Evolutionary conservation across 2,888 invertebrate genomes (phyloP), one percentile per base, ranked within the genome.

Genomic region (Cheilosia grossa): DNA sequence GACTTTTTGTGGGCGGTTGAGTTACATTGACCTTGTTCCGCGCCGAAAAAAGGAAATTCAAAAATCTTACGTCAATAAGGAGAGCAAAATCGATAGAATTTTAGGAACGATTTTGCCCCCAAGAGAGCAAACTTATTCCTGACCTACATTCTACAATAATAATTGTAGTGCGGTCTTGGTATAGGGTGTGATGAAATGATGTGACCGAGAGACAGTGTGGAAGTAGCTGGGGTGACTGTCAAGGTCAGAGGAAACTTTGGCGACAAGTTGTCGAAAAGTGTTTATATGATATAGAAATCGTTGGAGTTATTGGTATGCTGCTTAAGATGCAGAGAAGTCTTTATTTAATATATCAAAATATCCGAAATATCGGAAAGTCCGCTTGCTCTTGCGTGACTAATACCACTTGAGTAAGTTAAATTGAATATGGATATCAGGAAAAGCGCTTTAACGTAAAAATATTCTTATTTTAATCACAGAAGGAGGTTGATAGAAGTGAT

Each of bases 111-210:
- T 64, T 49, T 37, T 33, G 21, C 4, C 21, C 49, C 19, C 9
- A 33, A 42, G 2, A 42, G n/a, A 44, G 59, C n/a, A 33, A 49
- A 21, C 33, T 24, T 24, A 53, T 66, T 66, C 66, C 54, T 67
- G 66, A 67, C 66, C 66, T 67, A 67, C 66, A 66, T 67, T 54
- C 42, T 53, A 40, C 53, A 53, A 33, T 63, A 66, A 17, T 40
- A 40, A 33, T 63, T 63, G 33, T 33, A 4, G 40, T 53, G 24
- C 21, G 1, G 4, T 17, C 15, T 9, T 13, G 10, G 13, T 37
- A 13, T 10, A 10, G 37, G 21, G 21, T 42, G 19, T 15, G 27
- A 30, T 5, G 6, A 10, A n/a, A 37, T 27, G 33, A 33, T 64
- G 47, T 54, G 66, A 54, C 24, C 19, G 27, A 40, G 27, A 42